Base-by-base conservation (phyloP, 2,888 invertebrate species). In the Melipona beecheii region DNA sequence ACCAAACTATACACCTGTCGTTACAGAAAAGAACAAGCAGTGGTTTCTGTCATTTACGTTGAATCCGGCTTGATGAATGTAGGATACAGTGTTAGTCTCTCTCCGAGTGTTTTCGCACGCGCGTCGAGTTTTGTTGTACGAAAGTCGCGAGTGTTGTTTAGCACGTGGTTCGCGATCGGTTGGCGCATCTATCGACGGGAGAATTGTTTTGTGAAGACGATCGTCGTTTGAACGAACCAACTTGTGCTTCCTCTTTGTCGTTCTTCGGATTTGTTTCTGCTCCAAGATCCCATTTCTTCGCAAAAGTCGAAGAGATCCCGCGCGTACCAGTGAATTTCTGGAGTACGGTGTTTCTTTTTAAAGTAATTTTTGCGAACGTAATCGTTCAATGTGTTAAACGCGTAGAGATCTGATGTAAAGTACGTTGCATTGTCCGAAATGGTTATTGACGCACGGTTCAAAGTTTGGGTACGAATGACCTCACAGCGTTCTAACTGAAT, bases 1-100 rank as follows among this genome's bases (percentile, higher is more conserved):
- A 83, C 81, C 60, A 73, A 36, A 36, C 58, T 56, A 81, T 75
- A 84, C 88, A 89, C 87, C 88, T 89, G 89, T 87, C 86, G 87
- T 89, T 89, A 86, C 88, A 72, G 54, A 70, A 68, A 85, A 82
- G 81, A 85, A 83, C 82, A 84, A 83, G 72, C 81, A 83, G 86
- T 83, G 79, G 85, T 89, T 83, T 87, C 86, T 84, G 84, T 83
- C 89, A 83, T 65, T 52, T 74, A 70, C 80, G 78, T 62, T 75
- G 70, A 80, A 85, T 75, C 66, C 76, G 72, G 81, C 70, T 83
- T 86, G 87, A 89, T 79, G 87, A 84, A 83, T 85, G 70, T 85
- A 86, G 81, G 78, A 64, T 81, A 43, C 9, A 87, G 80, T 83
- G 87, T 85, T 82, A 80, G 81, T 85, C 84, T 62, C 75, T 68